phyloP scores from a whole-genome alignment of 2,113 vertebrate species.

The Gymnobelideus leadbeateri region DNA sequence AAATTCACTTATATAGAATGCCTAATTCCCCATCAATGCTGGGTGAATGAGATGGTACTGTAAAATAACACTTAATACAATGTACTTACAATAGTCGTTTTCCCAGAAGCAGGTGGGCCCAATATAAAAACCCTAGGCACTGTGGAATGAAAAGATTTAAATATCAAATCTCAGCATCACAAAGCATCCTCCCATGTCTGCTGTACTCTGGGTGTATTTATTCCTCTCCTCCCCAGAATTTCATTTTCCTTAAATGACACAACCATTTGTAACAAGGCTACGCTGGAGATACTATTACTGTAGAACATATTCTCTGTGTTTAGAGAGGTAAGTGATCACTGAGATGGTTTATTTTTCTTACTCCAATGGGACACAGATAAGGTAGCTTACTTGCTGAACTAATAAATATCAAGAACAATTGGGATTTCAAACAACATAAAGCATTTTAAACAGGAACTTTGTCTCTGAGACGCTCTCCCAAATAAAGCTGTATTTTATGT shows the following conservation, averaged over 20 bases:
- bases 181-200: neutral
- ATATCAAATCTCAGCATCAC: conserved; percentile 60
- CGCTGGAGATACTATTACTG: neutral
- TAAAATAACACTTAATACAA: neutral
- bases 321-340: conserved; percentile 68
- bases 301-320: conserved; percentile 15
- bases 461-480: conserved; percentile 64
- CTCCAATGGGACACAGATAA: conserved; percentile 61
- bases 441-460: conserved; percentile 75
- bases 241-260: conserved; percentile 61
- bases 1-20: rapidly evolving
- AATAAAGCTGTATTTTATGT: conserved; percentile 77
- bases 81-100: conserved; percentile 88
- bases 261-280: conserved; percentile 44
- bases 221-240: conserved; percentile 53
- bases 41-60: neutral
- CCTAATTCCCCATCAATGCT: neutral
- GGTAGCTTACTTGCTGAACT: conserved; percentile 68
- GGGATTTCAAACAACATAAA: conserved; percentile 72
- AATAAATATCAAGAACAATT: conserved; percentile 73
- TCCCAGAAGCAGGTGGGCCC: conserved; percentile 92
- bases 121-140: conserved; percentile 87
- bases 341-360: conserved; percentile 72
- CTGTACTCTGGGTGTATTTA: neutral
- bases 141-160: conserved; percentile 71